Evolutionary conservation across 2,113 vertebrate species (phyloP).

Genomic region (Phalacrocorax brasilianus): DNA sequence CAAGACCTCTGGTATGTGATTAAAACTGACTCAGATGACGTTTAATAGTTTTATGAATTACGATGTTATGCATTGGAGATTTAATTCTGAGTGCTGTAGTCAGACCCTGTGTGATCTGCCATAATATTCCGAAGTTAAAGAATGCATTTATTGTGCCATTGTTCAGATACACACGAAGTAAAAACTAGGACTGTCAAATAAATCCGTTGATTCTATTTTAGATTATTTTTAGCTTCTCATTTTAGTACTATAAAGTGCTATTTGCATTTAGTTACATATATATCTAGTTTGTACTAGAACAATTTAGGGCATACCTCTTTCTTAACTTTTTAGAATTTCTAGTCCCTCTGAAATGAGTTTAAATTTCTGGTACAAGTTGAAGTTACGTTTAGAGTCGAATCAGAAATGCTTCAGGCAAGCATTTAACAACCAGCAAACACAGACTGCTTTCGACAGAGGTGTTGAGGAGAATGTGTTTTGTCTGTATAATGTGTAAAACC

Average conservation of each 20-base stretch:
- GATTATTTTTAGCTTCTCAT: background rate
- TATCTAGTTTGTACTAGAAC: background rate
- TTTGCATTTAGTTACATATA: background rate
- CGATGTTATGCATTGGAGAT: background rate
- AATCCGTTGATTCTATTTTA: background rate
- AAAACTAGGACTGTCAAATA: background rate
- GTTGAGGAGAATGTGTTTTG: background rate
- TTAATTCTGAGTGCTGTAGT: background rate
- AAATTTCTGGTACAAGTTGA: background rate
- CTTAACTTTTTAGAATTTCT: background rate
- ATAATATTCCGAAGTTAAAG: background rate
- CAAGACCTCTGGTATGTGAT: background rate
- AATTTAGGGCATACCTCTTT: background rate
- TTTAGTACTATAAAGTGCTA: background rate
- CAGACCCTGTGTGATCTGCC: background rate
- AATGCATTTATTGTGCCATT: background rate
- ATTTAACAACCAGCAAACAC: background rate
- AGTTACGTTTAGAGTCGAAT: background rate
- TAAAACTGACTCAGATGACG: background rate
- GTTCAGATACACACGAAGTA: background rate
- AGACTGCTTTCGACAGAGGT: background rate
- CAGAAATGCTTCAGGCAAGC: background rate
- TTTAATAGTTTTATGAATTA: background rate
- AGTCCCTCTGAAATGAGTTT: background rate
- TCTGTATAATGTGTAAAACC: background rate